Conservation (phyloP, 2,113 vertebrate genomes). For the Corydoras sp. region DNA sequence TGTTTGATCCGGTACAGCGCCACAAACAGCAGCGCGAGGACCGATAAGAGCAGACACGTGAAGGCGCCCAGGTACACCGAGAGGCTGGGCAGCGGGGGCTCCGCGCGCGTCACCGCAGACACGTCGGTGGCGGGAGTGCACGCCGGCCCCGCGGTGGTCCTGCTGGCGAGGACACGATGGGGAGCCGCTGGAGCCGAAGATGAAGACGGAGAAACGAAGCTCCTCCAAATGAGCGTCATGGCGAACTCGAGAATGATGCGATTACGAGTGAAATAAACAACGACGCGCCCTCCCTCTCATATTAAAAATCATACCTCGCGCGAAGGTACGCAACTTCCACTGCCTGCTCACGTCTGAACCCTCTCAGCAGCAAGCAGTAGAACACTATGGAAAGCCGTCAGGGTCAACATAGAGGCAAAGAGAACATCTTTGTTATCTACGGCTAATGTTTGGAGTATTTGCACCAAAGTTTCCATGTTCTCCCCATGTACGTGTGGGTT, state of each 20-base stretch:
- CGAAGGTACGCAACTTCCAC: too few relatives aligned
- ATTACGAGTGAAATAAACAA: too few relatives aligned
- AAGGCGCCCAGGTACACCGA: conserved; percentile 49
- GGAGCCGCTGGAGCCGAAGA: not conserved
- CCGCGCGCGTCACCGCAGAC: conserved; percentile 28
- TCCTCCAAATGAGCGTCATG: conserved; percentile 45
- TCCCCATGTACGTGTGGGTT: too few relatives aligned
- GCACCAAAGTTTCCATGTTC: too few relatives aligned
- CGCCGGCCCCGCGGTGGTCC: conserved; percentile 27
- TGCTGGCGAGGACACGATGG: conserved; percentile 5
- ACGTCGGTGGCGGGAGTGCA: conserved; percentile 35
- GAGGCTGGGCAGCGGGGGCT: conserved; percentile 42
- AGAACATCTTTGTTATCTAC: too few relatives aligned
- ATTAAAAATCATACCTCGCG: too few relatives aligned
- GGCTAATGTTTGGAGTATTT: too few relatives aligned
- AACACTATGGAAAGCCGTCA: too few relatives aligned
- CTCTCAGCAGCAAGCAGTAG: too few relatives aligned
- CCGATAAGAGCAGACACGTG: conserved; percentile 45
- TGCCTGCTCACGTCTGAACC: too few relatives aligned
- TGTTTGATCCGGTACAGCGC: conserved; percentile 53
- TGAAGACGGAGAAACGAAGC: conserved; percentile 25
- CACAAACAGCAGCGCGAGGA: conserved; percentile 47
- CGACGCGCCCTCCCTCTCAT: too few relatives aligned
- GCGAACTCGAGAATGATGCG: not conserved
- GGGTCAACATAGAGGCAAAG: too few relatives aligned